Evolutionary conservation across 2,797 vertebrate genomes (phyloP).

Genomic region (Orientallactaga sibirica): DNA sequence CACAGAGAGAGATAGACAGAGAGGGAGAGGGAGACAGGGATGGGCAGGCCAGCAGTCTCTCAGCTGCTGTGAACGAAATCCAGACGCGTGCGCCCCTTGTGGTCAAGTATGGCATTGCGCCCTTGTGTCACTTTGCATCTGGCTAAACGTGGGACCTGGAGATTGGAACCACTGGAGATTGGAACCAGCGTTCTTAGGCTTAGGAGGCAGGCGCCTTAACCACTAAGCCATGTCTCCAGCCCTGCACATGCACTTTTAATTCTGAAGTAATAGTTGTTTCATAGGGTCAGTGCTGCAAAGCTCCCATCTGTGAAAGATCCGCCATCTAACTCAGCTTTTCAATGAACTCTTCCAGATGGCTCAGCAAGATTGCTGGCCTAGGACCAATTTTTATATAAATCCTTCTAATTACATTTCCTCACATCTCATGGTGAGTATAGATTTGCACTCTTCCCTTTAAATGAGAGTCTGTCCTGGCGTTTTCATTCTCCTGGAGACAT

Average conservation of each 20-base stretch:
- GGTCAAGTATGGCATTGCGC: no score
- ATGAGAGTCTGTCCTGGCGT: background rate
- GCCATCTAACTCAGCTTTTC: slow-evolving; percentile 9
- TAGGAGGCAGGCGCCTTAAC: no score
- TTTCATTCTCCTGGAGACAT: slow-evolving; percentile 16
- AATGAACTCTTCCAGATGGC: slow-evolving; percentile 58
- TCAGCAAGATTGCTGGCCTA: background rate
- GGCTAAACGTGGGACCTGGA: no score
- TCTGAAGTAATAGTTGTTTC: background rate
- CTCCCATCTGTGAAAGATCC: background rate
- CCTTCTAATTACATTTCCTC: slow-evolving; percentile 47
- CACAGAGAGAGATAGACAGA: no score
- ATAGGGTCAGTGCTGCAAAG: background rate
- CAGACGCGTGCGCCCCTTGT: no score
- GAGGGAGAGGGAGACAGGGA: no score
- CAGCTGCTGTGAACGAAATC: no score
- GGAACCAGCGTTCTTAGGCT: no score
- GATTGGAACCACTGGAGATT: no score
- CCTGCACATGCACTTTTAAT: background rate
- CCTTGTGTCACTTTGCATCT: no score
- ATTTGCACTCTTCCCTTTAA: slow-evolving; percentile 16
- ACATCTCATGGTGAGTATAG: background rate
- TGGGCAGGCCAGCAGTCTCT: no score
- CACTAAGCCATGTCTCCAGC: no score
- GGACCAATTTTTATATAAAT: slow-evolving; percentile 56